phyloP scores from a whole-genome alignment of 2,888 invertebrate genomes.

The Epistrophe grossulariae region DNA sequence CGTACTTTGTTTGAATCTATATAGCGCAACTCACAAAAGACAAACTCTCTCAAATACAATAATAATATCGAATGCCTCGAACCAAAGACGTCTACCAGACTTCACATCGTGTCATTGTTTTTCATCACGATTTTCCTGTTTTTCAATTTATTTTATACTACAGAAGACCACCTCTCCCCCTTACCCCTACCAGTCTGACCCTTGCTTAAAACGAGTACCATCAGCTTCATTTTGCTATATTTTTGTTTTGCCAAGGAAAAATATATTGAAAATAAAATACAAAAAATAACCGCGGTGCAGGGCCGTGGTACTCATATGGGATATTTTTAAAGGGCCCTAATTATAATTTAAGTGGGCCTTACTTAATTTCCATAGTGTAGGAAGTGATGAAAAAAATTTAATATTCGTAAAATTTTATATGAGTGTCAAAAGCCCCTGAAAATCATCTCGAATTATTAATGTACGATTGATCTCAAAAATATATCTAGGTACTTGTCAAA shows the following conservation, averaged over 20 bases:
- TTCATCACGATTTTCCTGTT: slow-evolving; percentile 75
- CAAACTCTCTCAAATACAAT: slow-evolving; percentile 15
- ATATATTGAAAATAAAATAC: slow-evolving; percentile 33
- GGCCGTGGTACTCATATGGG: neutral
- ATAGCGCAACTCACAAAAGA: slow-evolving; percentile 18
- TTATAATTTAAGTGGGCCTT: neutral
- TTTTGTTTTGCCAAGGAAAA: slow-evolving; percentile 22
- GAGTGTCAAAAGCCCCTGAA: no score
- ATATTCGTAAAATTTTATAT: no score
- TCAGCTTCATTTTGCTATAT: slow-evolving; percentile 36
- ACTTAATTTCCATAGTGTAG: neutral
- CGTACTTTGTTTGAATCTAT: neutral
- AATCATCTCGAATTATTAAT: no score
- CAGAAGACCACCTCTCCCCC: neutral
- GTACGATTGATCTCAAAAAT: no score
- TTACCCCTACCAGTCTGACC: neutral
- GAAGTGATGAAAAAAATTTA: no score
- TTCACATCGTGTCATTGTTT: slow-evolving; percentile 75
- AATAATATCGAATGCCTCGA: slow-evolving; percentile 54
- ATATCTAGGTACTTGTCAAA: no score
- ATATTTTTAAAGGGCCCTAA: neutral
- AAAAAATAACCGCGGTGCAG: slow-evolving; percentile 20
- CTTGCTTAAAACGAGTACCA: neutral
- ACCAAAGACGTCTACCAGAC: slow-evolving; percentile 68
- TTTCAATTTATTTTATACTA: slow-evolving; percentile 30